A percentile compares a stretch with the other conserved stretches of the same genome.
These are phyloP conservation scores for Otolemur crassicaudatus DNA, from an alignment of 2,797 vertebrate species.

Conservation along the genomic window DNA sequence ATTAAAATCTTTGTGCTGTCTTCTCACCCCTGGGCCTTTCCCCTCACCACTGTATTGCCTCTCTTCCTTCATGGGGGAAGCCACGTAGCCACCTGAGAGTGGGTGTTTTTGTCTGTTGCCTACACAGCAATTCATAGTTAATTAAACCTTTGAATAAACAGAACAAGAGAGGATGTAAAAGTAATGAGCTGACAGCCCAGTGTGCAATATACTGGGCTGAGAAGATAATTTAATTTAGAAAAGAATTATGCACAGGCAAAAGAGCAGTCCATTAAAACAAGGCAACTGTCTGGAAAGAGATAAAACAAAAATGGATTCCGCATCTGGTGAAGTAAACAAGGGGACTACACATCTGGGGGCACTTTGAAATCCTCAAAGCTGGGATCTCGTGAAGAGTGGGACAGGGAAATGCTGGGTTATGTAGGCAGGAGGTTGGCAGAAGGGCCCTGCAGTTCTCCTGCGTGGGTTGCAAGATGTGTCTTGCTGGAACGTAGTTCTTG, in stretches of 20 bases:
- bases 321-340: constrained; percentile 81
- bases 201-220: constrained; percentile 87
- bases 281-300: constrained; percentile 90
- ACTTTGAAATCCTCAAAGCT: not conserved
- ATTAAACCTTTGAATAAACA: constrained; percentile 90
- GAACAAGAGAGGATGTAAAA: constrained; percentile 90
- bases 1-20: not conserved
- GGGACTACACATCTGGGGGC: constrained; percentile 1
- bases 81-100: constrained; percentile 66
- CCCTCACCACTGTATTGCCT: not conserved
- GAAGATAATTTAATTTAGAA: constrained; percentile 91
- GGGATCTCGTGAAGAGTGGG: not conserved
- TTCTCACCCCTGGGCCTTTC: not conserved
- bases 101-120: constrained; percentile 77
- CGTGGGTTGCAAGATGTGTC: not conserved
- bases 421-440: not conserved
- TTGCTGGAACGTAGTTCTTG: not conserved
- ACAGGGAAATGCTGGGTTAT: not conserved
- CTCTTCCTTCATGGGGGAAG: not conserved
- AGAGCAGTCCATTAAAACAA: constrained; percentile 90
- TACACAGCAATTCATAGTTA: constrained; percentile 88
- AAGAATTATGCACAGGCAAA: constrained; percentile 89
- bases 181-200: constrained; percentile 89
- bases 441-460: not conserved
- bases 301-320: constrained; percentile 85